These are phyloP conservation scores for Chironomus riparius DNA, from an alignment of 2,888 invertebrate genomes.

Conservation along the genomic window DNA sequence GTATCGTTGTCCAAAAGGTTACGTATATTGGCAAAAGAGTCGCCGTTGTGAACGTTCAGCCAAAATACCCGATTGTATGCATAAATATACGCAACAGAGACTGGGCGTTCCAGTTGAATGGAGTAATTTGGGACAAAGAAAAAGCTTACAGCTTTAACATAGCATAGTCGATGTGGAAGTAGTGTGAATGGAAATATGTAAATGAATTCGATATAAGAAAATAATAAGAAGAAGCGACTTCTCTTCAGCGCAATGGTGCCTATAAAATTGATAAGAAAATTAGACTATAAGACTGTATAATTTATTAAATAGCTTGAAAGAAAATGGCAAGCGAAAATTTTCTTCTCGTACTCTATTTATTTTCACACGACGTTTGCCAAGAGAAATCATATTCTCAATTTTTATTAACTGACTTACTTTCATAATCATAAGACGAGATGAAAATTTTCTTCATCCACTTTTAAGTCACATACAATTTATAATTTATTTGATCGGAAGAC, in stretches of 20 bases:
- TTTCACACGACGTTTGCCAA: no score
- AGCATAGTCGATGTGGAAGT: not conserved
- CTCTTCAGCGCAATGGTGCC: not conserved
- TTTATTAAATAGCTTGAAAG: conserved; percentile 9
- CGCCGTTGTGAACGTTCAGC: conserved; percentile 61
- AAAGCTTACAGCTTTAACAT: conserved; percentile 17
- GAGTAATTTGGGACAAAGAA: conserved; percentile 36
- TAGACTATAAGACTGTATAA: conserved; percentile 24
- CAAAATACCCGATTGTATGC: conserved; percentile 52
- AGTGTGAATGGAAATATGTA: not conserved
- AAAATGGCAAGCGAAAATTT: not conserved
- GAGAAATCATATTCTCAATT: not conserved
- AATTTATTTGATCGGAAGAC: conserved; percentile 25
- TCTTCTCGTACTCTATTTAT: not conserved
- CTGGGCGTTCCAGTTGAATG: conserved; percentile 39
- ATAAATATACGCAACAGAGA: not conserved
- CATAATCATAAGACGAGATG: no score
- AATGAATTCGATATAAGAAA: not conserved
- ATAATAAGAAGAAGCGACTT: not conserved
- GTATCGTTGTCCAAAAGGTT: conserved; percentile 67
- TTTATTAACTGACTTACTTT: not conserved
- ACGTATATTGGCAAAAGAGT: conserved; percentile 68
- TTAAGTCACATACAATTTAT: not conserved
- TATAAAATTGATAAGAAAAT: not conserved
- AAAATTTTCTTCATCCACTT: not conserved